Evolutionary conservation across 2,797 vertebrate genomes (phyloP).

Genomic region (Emydoidea blandingii): DNA sequence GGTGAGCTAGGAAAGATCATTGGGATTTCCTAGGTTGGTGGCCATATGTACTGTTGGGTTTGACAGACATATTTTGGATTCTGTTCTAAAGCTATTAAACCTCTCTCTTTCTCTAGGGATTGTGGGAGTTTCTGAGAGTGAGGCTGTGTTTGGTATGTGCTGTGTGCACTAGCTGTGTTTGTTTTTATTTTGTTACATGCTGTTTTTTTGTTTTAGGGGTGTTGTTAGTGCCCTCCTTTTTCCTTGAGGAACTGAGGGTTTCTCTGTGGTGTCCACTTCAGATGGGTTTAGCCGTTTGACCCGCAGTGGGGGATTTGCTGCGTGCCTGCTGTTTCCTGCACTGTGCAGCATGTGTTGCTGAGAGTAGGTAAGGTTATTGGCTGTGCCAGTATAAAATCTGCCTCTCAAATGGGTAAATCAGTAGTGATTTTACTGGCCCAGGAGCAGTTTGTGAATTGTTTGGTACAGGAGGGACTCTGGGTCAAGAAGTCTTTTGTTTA

Average conservation of each 20-base stretch:
- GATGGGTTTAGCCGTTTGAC: neutral
- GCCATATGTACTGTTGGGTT: neutral
- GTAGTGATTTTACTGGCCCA: neutral
- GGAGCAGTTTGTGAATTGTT: neutral
- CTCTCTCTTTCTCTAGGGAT: neutral
- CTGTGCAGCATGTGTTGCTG: neutral
- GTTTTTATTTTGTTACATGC: neutral
- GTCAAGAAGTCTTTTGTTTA: neutral
- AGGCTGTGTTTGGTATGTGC: neutral
- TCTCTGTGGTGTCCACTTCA: neutral
- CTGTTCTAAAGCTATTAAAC: accelerated
- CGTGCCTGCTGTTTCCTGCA: neutral
- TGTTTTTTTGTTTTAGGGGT: neutral
- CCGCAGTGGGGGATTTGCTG: neutral
- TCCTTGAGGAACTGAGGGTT: neutral
- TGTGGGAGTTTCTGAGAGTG: neutral
- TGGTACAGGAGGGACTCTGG: neutral
- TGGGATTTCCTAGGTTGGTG: accelerated
- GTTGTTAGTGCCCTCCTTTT: neutral
- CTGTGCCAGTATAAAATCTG: neutral
- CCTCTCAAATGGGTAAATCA: neutral
- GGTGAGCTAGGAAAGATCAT: accelerated
- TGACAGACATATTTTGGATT: neutral
- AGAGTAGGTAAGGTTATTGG: neutral
- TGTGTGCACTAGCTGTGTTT: neutral